A percentile compares a stretch with the other conserved stretches of the same genome.
Conservation (phyloP, 2,888 invertebrate species). For the Meiosimyza platycephala region DNA sequence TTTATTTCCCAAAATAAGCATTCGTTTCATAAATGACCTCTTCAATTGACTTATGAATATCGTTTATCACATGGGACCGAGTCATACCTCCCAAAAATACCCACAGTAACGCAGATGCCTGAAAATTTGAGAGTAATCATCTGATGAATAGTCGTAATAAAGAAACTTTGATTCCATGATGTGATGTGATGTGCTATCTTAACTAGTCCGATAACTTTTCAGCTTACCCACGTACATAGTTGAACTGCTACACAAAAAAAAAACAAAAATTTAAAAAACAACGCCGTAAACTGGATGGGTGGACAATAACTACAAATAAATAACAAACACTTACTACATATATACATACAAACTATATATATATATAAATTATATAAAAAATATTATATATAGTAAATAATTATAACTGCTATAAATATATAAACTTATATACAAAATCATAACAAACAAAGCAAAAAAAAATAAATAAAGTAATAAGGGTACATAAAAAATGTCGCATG, state of each 20-base stretch:
- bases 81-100: too few species aligned
- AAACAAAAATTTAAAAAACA: not conserved
- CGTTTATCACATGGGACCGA: too few species aligned
- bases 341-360: constrained; percentile 39
- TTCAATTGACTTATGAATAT: too few species aligned
- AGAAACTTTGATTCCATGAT: too few species aligned
- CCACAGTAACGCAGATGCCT: too few species aligned
- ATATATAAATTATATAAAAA: constrained; percentile 39
- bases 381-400: constrained; percentile 41
- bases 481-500: too few species aligned
- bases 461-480: not conserved
- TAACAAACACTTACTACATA: constrained; percentile 48
- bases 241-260: not conserved
- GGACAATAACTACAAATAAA: constrained; percentile 65
- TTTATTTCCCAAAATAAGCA: too few species aligned
- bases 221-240: not conserved
- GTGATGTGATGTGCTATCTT: too few species aligned
- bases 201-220: not conserved
- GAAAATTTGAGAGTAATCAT: too few species aligned
- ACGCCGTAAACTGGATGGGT: constrained; percentile 60
- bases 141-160: not conserved
- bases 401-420: constrained; percentile 40
- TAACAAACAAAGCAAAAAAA: constrained; percentile 4
- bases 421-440: constrained; percentile 36
- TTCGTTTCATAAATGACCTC: too few species aligned